Base-by-base conservation (phyloP, 2,888 invertebrate species). In the Nineta flava region DNA sequence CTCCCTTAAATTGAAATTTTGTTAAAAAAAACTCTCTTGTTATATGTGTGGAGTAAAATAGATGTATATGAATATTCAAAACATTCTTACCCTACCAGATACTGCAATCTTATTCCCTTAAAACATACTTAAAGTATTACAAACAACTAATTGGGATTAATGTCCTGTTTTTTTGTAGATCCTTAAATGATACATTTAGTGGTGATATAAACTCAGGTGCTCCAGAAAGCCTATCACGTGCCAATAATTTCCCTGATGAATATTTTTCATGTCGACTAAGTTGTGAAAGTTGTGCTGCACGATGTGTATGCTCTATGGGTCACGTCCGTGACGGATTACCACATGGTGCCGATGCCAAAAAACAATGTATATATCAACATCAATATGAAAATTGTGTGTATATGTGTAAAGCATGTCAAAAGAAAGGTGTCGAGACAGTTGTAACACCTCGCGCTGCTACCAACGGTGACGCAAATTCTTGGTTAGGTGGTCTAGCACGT, bases 211-310 rank as follows among this genome's bases (percentile, higher is more conserved):
- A 71, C 45, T 75, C 75, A 53, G 65, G 72, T 38, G 66, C 76
- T 15, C 75, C 76, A 13, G 75, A 77, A 59, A 70, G 81, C 47
- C 17, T 17, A 9, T 21, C 26, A 12, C 44, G 44, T 26, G 21
- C 21, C 9, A 17, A 26, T 26, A 17, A 26, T 40, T 86, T 86
- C 64, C 79, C 85, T 32, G 83, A 85, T 58, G 80, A 86, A 61
- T 85, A 85, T 67, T 86, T 87, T 59, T 83, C 85, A 0, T 87
- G 87, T 59, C 74, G 77, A 16, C 71, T 75, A 2, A 75, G 75
- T 55, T 87, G 87, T 62, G 71, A 78, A 52, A 80, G 83, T 2
- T 87, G 87, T 65, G 73, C 68, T 48, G 66, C 68, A 48, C 71
- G 77, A 21, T 83, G 83, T 58, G 70, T 69, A 53, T 70, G 74